Percentiles rank a stretch among this genome's conserved stretches.
phyloP scores from a whole-genome alignment of 1,140 invertebrate species.

The Uloborus diversus region DNA sequence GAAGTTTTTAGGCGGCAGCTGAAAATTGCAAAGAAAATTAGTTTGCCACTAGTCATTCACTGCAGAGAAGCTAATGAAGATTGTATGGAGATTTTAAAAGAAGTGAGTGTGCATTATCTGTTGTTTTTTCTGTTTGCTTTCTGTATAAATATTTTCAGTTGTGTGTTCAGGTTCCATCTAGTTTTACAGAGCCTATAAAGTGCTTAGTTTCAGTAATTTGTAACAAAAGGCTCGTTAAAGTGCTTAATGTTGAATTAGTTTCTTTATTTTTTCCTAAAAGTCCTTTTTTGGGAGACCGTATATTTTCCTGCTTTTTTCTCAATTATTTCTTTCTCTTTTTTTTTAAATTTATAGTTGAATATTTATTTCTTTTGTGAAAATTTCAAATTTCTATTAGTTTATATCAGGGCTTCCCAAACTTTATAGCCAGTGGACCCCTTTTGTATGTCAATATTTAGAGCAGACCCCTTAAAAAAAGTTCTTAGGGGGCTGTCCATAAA shows the following conservation, averaged over 20 bases:
- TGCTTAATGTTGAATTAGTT: too few relatives aligned
- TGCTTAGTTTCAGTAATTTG: neutral
- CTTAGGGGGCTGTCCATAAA: too few relatives aligned
- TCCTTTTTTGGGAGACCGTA: too few relatives aligned
- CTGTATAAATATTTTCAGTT: neutral
- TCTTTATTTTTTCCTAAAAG: too few relatives aligned
- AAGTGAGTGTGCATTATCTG: conserved; percentile 60
- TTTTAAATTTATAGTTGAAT: neutral
- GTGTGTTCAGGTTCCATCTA: neutral
- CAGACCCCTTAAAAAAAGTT: too few relatives aligned
- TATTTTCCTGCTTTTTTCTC: neutral
- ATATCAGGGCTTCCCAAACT: too few relatives aligned
- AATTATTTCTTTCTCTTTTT: neutral
- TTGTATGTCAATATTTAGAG: too few relatives aligned
- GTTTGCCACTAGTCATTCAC: conserved; percentile 90
- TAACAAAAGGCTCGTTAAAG: too few relatives aligned
- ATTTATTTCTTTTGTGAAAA: too few relatives aligned
- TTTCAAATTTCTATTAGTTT: too few relatives aligned
- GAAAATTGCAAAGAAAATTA: conserved; percentile 75
- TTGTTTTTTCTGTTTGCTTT: neutral
- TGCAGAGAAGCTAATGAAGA: conserved; percentile 86
- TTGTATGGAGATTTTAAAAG: conserved; percentile 78
- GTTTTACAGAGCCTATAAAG: neutral
- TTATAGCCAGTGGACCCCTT: too few relatives aligned
- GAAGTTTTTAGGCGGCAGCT: conserved; percentile 73